Evolutionary conservation across 2,888 invertebrate genomes (phyloP), one percentile per base, ranked within the genome.

Genomic region (Parapristionchus giblindavisi): DNA sequence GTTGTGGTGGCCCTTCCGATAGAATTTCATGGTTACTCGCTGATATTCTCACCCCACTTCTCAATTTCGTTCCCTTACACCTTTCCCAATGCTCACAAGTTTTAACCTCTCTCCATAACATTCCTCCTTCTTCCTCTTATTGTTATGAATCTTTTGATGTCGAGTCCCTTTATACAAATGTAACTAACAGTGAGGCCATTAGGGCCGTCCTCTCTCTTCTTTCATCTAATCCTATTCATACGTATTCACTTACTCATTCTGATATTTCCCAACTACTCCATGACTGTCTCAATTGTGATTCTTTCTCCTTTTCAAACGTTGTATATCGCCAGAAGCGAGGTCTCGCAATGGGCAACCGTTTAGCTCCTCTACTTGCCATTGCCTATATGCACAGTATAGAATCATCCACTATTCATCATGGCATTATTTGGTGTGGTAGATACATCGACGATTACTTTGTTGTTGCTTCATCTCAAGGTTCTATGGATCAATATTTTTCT

Each of bases 1-100:
- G 68, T 52, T 68, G 70, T 38, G 70, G 54, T 32, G 70, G 70
- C 1, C 70, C 70, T 2, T 38, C 70, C 2, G 70, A 70, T 54
- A n/a, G 70, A 4, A 38, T 70, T 17, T 70, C 43, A 43, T 43
- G 43, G 43, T 17, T 43, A 43, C 43, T 43, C 17, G 43, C 43
- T 17, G 43, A 43, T 17, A 43, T 43, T 43, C 43, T 43, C 43
- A 43, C 43, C 17, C 43, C 43, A 8, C 43, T 43, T 43, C 11
- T 17, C 43, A 8, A 17, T 43, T 17, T 14, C 43, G 8, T 14
- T 43, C 43, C 17, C 17, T 8, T 43, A 8, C 43, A 8, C 43
- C 17, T 17, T 14, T 43, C 43, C 56, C 6, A 51, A 4, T 8
- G 3, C n/a, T 1, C 5, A 1, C 6, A 11, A 32, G 66, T 38